phyloP scores from a whole-genome alignment of 2,797 vertebrate species.

The Phoeniculus purpureus region DNA sequence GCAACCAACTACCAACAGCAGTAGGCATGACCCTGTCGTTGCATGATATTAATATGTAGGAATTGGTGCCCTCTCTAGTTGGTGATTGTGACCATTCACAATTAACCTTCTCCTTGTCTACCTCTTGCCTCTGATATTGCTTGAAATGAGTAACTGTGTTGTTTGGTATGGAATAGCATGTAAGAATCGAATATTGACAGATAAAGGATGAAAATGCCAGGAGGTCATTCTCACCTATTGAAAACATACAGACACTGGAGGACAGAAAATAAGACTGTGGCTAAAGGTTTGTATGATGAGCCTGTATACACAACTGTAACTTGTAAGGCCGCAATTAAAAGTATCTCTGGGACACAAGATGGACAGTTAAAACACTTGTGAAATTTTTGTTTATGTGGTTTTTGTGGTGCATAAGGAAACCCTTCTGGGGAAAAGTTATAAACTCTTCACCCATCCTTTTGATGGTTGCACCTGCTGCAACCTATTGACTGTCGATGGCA shows the following conservation, averaged over 20 bases:
- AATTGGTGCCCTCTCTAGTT: neutral
- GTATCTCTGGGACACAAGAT: neutral
- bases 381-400: neutral
- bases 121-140: neutral
- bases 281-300: neutral
- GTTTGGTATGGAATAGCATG: accelerated
- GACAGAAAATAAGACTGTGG: neutral
- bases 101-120: neutral
- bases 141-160: neutral
- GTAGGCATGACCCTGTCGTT: slow-evolving; percentile 30
- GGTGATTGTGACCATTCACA: neutral
- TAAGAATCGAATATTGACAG: neutral
- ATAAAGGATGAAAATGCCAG: accelerated
- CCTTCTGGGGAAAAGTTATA: neutral
- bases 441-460: neutral
- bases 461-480: neutral
- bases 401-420: neutral
- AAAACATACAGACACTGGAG: neutral
- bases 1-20: neutral
- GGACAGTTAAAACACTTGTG: neutral
- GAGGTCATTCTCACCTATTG: neutral
- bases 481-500: neutral
- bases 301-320: neutral
- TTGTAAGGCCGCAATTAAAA: neutral
- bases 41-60: neutral